phyloP scores from a whole-genome alignment of 2,888 invertebrate genomes.

The Hololepta plana region DNA sequence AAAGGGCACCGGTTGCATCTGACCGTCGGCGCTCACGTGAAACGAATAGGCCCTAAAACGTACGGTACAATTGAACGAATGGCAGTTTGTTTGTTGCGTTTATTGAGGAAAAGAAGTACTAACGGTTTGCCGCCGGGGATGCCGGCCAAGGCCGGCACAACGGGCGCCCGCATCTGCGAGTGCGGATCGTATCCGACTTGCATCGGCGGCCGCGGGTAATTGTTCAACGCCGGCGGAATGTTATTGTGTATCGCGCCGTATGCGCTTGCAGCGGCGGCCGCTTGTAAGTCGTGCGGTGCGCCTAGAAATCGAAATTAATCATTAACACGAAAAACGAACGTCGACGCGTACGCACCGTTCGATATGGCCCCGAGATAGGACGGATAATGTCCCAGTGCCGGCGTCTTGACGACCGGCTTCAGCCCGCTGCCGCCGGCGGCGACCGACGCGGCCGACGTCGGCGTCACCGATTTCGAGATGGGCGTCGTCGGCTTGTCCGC shows the following conservation, averaged over 20 bases:
- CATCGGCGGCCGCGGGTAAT: conserved; percentile 44
- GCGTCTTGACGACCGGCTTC: conserved; percentile 33
- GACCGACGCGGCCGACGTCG: conserved; percentile 41
- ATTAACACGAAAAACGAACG: conserved; percentile 3
- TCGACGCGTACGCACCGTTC: conserved; percentile 24
- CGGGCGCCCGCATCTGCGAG: conserved; percentile 44
- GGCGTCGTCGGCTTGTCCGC: conserved; percentile 79
- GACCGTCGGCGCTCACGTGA: conserved; percentile 78
- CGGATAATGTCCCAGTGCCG: conserved; percentile 39
- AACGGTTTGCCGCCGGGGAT: conserved; percentile 76
- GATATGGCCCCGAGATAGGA: conserved; percentile 34
- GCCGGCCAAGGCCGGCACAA: conserved; percentile 43
- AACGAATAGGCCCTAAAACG: conserved; percentile 73
- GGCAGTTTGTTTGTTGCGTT: no score
- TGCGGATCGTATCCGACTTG: conserved; percentile 50
- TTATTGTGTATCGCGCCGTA: conserved; percentile 42
- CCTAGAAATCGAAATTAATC: conserved; percentile 16
- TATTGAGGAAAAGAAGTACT: no score
- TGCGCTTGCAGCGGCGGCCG: conserved; percentile 31
- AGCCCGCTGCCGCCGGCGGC: conserved; percentile 29
- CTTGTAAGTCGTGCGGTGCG: conserved; percentile 40
- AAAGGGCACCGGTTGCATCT: conserved; percentile 82
- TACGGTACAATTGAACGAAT: no score
- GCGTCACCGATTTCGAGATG: conserved; percentile 78
- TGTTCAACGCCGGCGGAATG: conserved; percentile 44